Percentiles rank a stretch among this genome's conserved stretches.
Evolutionary conservation across 2,888 invertebrate species (phyloP).

Genomic region (Cynaeus angustus): DNA sequence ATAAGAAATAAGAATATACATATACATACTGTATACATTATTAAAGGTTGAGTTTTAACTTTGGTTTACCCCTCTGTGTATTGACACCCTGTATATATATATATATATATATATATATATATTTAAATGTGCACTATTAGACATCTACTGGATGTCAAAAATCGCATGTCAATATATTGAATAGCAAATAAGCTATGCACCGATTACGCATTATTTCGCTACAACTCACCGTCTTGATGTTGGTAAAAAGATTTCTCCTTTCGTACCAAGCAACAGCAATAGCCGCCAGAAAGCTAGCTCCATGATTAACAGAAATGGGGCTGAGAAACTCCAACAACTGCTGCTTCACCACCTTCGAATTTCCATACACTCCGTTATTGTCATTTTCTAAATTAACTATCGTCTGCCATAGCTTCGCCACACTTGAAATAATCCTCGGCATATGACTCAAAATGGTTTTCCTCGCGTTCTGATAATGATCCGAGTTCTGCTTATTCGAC

Average conservation of each 20-base stretch:
- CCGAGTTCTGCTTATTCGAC: slow-evolving; percentile 67
- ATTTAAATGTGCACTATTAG: too few relatives aligned
- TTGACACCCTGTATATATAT: too few relatives aligned
- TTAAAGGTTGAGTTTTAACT: too few relatives aligned
- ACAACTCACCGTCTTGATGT: slow-evolving; percentile 71
- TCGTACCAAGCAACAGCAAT: slow-evolving; percentile 92
- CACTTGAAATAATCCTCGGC: slow-evolving; percentile 86
- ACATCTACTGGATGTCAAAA: too few relatives aligned
- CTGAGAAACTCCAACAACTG: slow-evolving; percentile 88
- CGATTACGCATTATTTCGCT: too few relatives aligned
- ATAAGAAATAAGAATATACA: too few relatives aligned
- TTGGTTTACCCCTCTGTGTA: too few relatives aligned
- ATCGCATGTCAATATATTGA: too few relatives aligned
- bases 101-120: too few relatives aligned
- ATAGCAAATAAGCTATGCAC: too few relatives aligned
- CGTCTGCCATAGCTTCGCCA: slow-evolving; percentile 87
- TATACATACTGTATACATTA: too few relatives aligned
- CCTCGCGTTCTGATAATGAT: slow-evolving; percentile 75
- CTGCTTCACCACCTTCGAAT: slow-evolving; percentile 82
- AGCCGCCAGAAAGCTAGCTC: slow-evolving; percentile 86
- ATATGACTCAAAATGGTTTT: slow-evolving; percentile 85
- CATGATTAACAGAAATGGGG: slow-evolving; percentile 88
- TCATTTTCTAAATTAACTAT: slow-evolving; percentile 71
- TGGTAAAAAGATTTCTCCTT: slow-evolving; percentile 73
- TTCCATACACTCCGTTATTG: slow-evolving; percentile 75